These are phyloP conservation scores for Anthopleura xanthogrammica DNA, from an alignment of 92 coral and sea anemone species.

Conservation along the genomic window DNA sequence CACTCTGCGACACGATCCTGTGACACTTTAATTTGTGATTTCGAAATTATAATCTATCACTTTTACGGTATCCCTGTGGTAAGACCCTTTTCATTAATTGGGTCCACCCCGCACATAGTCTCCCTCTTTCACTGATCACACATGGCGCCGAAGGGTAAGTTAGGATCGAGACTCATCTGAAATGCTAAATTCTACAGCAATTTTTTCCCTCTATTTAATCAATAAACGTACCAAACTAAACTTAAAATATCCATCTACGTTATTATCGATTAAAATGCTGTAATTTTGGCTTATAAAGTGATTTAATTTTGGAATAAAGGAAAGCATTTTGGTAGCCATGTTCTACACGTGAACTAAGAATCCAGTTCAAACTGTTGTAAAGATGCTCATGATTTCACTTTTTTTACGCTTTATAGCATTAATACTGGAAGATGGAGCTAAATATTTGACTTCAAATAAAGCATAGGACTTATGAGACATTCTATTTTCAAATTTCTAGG, in stretches of 20 bases:
- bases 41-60: no score
- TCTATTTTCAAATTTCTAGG: no score
- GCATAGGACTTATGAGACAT: no score
- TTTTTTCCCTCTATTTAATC: not conserved
- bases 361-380: not conserved
- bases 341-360: slow-evolving; percentile 3
- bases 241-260: not conserved
- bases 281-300: not conserved
- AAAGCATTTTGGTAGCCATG: not conserved
- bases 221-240: not conserved
- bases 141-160: slow-evolving; percentile 99
- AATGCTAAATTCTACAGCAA: not conserved
- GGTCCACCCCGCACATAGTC: slow-evolving; percentile 73
- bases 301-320: not conserved
- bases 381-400: not conserved
- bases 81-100: slow-evolving; percentile 10
- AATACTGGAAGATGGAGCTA: not conserved
- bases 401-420: not conserved
- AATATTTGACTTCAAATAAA: no score
- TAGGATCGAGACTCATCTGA: not conserved
- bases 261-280: not conserved
- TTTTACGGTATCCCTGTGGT: slow-evolving; percentile 25
- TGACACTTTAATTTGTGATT: no score
- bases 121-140: slow-evolving; percentile 74
- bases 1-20: no score